These are phyloP conservation scores for Anoplophora glabripennis DNA, from an alignment of 1,140 invertebrate species.

Conservation along the genomic window DNA sequence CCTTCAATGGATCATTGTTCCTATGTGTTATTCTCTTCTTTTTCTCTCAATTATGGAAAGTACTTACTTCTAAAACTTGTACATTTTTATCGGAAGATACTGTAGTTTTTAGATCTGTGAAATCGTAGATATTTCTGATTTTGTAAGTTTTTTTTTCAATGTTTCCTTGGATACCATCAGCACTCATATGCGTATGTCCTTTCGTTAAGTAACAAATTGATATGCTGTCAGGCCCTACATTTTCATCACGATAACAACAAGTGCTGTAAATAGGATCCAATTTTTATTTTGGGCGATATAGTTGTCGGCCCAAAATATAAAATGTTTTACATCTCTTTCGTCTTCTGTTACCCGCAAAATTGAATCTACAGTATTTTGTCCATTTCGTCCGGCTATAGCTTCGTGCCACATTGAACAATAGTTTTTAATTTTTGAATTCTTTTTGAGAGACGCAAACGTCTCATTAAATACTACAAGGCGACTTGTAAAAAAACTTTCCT, in stretches of 20 bases:
- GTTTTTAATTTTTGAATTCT: background rate
- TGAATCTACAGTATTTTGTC: background rate
- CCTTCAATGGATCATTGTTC: background rate
- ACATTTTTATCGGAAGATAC: background rate
- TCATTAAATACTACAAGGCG: conserved; percentile 5
- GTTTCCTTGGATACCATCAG: conserved; percentile 1
- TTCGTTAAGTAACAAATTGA: background rate
- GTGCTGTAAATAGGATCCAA: background rate
- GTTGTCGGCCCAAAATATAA: conserved; percentile 5
- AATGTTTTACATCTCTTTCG: conserved; percentile 1
- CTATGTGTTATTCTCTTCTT: background rate
- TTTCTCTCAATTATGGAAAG: background rate
- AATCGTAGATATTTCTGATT: background rate
- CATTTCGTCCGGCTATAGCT: background rate
- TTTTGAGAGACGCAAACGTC: conserved; percentile 5
- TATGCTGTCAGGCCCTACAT: background rate
- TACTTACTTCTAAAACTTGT: background rate
- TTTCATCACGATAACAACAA: background rate
- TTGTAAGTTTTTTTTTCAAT: background rate
- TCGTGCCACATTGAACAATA: conserved; percentile 5
- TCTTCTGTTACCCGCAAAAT: background rate
- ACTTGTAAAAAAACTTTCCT: conserved; percentile 5
- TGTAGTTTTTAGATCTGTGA: background rate
- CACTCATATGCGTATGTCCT: background rate
- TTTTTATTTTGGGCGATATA: conserved; percentile 3